Conservation (phyloP, 2,888 invertebrate species). For the Drosophila koepferae region DNA sequence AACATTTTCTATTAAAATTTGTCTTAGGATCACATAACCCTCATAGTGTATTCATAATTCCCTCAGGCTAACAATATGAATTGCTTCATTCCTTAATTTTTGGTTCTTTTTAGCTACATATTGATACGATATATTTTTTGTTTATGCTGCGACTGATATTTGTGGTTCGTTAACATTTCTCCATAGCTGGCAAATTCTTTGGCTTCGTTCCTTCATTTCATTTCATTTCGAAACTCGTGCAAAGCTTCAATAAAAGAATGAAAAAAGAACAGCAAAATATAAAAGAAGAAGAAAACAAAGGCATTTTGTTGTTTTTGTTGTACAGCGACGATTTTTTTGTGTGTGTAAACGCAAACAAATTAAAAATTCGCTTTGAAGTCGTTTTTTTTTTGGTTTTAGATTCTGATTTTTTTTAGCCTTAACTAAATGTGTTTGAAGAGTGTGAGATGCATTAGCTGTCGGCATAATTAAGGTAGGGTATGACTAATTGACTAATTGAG, state of each 20-base stretch:
- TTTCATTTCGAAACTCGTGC: slow-evolving; percentile 67
- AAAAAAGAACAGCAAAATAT: slow-evolving; percentile 12
- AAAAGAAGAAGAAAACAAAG: slow-evolving; percentile 10
- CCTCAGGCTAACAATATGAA: not conserved
- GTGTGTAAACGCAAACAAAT: slow-evolving; percentile 53
- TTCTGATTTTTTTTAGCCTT: not conserved
- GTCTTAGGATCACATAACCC: not conserved
- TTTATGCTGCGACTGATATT: slow-evolving; percentile 66
- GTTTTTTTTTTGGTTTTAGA: not conserved
- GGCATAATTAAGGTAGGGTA: slow-evolving; percentile 28
- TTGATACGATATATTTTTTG: slow-evolving; percentile 40
- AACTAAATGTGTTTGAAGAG: slow-evolving; percentile 12
- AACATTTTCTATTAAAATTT: not conserved
- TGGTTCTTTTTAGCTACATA: slow-evolving; percentile 17
- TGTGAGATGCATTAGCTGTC: slow-evolving; percentile 30
- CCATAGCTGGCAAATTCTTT: slow-evolving; percentile 69
- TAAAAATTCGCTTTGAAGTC: slow-evolving; percentile 50
- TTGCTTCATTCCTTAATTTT: slow-evolving; percentile 33
- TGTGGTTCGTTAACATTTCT: slow-evolving; percentile 53
- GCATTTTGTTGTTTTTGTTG: slow-evolving; percentile 10
- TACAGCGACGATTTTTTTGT: slow-evolving; percentile 34
- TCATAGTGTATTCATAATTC: not conserved
- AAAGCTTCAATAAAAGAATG: slow-evolving; percentile 60
- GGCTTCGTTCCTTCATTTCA: slow-evolving; percentile 42
- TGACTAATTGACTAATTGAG: slow-evolving; percentile 31